A percentile compares a stretch with the other conserved stretches of the same genome.
Conservation (phyloP, 2,888 invertebrate species). For the Drosophila paracracens region DNA sequence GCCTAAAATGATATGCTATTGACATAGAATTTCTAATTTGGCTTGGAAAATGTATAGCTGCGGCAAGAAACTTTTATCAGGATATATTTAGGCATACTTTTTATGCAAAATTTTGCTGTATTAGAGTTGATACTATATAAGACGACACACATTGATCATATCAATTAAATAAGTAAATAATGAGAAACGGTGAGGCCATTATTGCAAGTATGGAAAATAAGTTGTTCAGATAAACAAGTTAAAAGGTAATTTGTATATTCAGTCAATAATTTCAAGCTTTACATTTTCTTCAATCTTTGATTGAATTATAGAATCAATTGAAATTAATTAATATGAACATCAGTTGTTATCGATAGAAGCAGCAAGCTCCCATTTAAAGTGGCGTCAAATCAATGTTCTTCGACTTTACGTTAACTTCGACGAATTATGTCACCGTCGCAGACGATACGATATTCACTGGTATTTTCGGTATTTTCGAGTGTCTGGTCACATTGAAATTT, state of each 20-base stretch:
- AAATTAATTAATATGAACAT: not conserved
- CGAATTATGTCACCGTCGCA: conserved; percentile 7
- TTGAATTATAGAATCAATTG: not conserved
- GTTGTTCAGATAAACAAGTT: not conserved
- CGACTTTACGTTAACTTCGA: conserved; percentile 1
- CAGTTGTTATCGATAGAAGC: not conserved
- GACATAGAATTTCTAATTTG: not conserved
- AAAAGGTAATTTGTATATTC: not conserved
- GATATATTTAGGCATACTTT: not conserved
- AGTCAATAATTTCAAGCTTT: not conserved
- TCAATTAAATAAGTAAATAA: not conserved
- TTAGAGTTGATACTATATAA: not conserved
- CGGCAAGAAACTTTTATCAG: not conserved
- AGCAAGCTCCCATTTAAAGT: not conserved
- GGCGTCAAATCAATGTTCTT: not conserved
- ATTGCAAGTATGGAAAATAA: not conserved
- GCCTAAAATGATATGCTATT: not conserved
- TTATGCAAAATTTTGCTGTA: not conserved
- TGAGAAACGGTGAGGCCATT: not conserved
- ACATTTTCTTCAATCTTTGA: not conserved
- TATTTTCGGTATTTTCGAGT: conserved; percentile 27
- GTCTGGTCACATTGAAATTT: conserved; percentile 40
- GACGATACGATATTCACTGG: not conserved
- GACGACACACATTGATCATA: not conserved
- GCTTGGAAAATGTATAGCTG: not conserved